phyloP scores from a whole-genome alignment of 2,888 invertebrate species.

The Melanargia galathea region DNA sequence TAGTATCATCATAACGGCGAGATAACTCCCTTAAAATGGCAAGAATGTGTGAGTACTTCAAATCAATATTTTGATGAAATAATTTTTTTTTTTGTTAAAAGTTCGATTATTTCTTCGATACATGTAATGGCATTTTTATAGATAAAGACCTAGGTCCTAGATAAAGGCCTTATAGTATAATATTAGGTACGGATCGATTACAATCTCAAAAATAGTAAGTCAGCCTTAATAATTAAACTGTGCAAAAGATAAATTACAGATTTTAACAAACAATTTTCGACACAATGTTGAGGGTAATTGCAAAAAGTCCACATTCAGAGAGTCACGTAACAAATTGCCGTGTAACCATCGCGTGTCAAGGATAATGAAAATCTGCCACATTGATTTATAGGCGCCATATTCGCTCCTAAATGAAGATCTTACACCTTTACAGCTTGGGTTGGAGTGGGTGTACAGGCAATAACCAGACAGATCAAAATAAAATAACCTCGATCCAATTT shows the following conservation, averaged over 20 bases:
- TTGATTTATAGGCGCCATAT: constrained; percentile 31
- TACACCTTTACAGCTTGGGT: background rate
- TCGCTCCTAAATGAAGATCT: constrained; percentile 27
- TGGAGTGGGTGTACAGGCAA: background rate
- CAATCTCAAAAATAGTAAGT: too few species aligned
- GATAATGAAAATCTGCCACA: constrained; percentile 26
- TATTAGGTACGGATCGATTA: too few species aligned
- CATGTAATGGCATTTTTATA: too few species aligned
- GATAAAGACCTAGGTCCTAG: too few species aligned
- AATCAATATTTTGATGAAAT: too few species aligned
- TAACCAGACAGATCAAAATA: background rate
- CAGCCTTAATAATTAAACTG: too few species aligned
- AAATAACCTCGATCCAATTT: background rate
- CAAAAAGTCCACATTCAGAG: constrained; percentile 25
- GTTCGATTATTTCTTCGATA: too few species aligned
- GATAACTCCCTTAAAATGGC: too few species aligned
- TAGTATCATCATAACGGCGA: too few species aligned
- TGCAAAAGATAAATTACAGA: background rate
- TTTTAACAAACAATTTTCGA: background rate
- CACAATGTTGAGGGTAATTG: constrained; percentile 22
- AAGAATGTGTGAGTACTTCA: too few species aligned
- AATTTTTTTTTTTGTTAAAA: too few species aligned
- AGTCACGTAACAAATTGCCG: constrained; percentile 35
- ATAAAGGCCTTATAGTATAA: too few species aligned
- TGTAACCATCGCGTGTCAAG: constrained; percentile 25